A percentile compares a stretch with the other conserved stretches of the same genome.
Conservation (phyloP, 2,797 vertebrate species). For the Crenuchus spilurus region DNA sequence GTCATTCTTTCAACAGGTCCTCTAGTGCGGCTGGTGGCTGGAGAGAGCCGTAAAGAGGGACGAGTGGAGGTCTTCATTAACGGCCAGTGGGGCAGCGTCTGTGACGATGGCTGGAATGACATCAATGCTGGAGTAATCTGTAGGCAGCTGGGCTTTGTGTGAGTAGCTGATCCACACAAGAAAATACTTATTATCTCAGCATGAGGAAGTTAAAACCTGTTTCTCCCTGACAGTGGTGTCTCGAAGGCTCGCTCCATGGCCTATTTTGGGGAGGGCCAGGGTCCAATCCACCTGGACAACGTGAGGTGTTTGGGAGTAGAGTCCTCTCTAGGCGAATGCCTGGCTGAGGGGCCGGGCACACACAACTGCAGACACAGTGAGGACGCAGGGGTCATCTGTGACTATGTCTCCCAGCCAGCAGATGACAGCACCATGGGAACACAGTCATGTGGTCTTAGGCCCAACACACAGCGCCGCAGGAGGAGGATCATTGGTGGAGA, state of each 20-base stretch:
- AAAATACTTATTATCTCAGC: neutral
- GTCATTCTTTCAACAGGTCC: no score
- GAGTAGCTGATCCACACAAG: conserved; percentile 44
- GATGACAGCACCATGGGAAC: conserved; percentile 54
- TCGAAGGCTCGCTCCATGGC: conserved; percentile 85
- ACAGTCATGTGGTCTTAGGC: conserved; percentile 68
- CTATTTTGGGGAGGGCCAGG: conserved; percentile 83
- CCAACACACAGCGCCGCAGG: conserved; percentile 73
- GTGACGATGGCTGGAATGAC: conserved; percentile 86
- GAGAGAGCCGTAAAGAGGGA: conserved; percentile 83
- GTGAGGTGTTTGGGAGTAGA: conserved; percentile 81
- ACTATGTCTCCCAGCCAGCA: conserved; percentile 75
- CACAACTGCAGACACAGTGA: conserved; percentile 84
- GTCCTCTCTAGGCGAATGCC: conserved; percentile 75
- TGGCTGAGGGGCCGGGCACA: conserved; percentile 61
- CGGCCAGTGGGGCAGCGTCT: conserved; percentile 85
- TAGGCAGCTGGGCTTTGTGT: conserved; percentile 86
- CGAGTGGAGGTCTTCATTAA: conserved; percentile 82
- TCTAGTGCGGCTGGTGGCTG: conserved; percentile 80
- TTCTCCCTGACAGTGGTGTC: conserved; percentile 73
- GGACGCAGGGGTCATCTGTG: conserved; percentile 86
- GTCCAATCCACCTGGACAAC: conserved; percentile 83
- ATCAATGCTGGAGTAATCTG: conserved; percentile 82
- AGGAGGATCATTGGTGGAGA: conserved; percentile 87
- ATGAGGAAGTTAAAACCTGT: conserved; percentile 2